Conservation (phyloP, 2,113 vertebrate species). For the Zapornia atra region DNA sequence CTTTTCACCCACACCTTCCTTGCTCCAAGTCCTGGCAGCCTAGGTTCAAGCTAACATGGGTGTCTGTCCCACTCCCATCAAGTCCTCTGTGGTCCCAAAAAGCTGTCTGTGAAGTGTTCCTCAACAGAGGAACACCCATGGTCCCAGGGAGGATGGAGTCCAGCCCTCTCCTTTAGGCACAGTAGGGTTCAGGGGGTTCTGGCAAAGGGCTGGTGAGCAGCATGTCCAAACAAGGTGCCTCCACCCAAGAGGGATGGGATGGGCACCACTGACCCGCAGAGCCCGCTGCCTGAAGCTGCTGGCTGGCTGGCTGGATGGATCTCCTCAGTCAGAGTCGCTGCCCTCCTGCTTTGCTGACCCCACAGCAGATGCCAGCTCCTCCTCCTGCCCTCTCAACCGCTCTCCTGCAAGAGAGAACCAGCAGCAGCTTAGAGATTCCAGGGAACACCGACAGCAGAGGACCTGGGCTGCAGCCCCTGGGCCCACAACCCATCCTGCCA, state of each 20-base stretch:
- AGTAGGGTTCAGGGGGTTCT: accelerated
- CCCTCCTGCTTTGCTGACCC: conserved; percentile 76
- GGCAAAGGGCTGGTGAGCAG: not conserved
- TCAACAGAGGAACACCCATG: not conserved
- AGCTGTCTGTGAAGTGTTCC: not conserved
- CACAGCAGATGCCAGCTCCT: conserved; percentile 82
- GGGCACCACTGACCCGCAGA: accelerated
- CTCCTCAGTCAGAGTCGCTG: conserved; percentile 86
- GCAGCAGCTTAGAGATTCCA: accelerated
- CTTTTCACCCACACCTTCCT: not conserved
- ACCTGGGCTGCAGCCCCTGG: not conserved
- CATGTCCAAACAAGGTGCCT: accelerated
- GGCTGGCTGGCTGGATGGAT: too few relatives aligned
- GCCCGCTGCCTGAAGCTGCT: not conserved
- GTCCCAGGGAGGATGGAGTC: not conserved
- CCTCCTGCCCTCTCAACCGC: conserved; percentile 88
- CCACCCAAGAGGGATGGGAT: accelerated
- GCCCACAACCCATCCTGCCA: not conserved
- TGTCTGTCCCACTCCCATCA: not conserved
- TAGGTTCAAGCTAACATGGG: not conserved
- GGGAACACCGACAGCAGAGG: accelerated
- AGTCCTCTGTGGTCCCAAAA: accelerated
- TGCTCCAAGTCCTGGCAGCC: not conserved
- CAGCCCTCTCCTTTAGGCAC: not conserved
- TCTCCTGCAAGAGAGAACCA: conserved; percentile 80